Conservation (phyloP, 2,113 vertebrate species). For the Lates calcarifer region DNA sequence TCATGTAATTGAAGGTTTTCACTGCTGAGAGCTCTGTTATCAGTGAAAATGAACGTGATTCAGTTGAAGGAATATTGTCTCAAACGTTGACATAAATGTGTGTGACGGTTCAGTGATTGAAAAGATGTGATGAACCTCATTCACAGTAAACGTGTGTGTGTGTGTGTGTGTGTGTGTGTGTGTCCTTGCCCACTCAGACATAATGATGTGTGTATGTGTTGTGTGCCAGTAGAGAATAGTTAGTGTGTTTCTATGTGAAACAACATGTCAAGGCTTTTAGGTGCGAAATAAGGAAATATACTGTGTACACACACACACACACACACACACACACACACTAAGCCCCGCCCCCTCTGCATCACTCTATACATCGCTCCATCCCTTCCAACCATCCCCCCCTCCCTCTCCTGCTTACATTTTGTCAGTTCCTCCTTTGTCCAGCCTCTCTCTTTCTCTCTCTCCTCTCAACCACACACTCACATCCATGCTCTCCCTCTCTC, state of each 20-base stretch:
- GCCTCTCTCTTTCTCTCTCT: conserved; percentile 23
- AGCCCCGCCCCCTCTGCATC: conserved; percentile 40
- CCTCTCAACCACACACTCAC: conserved; percentile 12
- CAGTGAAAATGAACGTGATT: too few species aligned
- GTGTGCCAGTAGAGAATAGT: not conserved
- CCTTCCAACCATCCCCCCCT: not conserved
- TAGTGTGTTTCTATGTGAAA: conserved; percentile 9
- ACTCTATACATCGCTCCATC: conserved; percentile 21
- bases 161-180: too few species aligned
- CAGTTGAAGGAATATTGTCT: too few species aligned
- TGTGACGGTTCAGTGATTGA: too few species aligned
- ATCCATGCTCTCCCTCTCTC: conserved; percentile 15
- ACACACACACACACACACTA: not conserved
- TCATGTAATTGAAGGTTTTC: too few species aligned
- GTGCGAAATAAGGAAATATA: conserved; percentile 33
- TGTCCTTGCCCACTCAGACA: not conserved
- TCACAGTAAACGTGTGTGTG: not conserved
- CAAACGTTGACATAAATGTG: too few species aligned
- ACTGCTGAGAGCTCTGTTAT: too few species aligned
- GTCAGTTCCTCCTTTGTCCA: conserved; percentile 61
- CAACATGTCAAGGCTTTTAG: conserved; percentile 50
- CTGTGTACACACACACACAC: not conserved
- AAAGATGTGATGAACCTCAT: too few species aligned
- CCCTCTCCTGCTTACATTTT: conserved; percentile 28
- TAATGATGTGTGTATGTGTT: not conserved